Percentiles rank a stretch among this genome's conserved stretches.
These are phyloP conservation scores for Cataglyphis cursor DNA, from an alignment of 2,888 invertebrate genomes.

Conservation along the genomic window DNA sequence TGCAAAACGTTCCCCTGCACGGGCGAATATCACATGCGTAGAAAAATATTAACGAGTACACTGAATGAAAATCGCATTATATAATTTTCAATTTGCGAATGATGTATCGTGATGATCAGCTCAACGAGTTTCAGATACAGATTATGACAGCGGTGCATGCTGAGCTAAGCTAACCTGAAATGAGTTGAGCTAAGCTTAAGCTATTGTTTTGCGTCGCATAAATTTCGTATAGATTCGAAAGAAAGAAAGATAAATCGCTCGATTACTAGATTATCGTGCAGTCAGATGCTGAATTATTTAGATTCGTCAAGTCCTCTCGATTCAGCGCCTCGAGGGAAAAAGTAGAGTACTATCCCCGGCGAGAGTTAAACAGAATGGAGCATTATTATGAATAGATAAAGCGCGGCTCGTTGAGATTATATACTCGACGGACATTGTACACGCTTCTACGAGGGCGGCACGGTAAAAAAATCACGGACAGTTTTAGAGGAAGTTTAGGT, in stretches of 20 bases:
- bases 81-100: constrained; percentile 16
- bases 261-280: constrained; percentile 35
- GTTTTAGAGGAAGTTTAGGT: constrained; percentile 77
- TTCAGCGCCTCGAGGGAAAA: constrained; percentile 2
- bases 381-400: constrained; percentile 3
- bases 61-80: constrained; percentile 21
- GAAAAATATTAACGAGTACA: constrained; percentile 29
- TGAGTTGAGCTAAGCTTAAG: not conserved
- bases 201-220: not conserved
- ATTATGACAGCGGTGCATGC: not conserved
- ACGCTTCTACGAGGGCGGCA: constrained; percentile 49
- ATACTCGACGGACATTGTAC: constrained; percentile 7
- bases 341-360: constrained; percentile 43
- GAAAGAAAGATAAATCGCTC: constrained; percentile 8
- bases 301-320: constrained; percentile 16
- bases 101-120: constrained; percentile 3
- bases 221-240: constrained; percentile 16
- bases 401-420: constrained; percentile 8
- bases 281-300: constrained; percentile 18
- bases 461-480: constrained; percentile 48
- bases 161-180: not conserved
- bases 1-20: not conserved
- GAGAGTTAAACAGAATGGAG: not conserved
- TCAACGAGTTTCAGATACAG: constrained; percentile 19
- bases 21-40: not conserved